phyloP scores from a whole-genome alignment of 2,113 vertebrate genomes.

The Platycercus adscitus region DNA sequence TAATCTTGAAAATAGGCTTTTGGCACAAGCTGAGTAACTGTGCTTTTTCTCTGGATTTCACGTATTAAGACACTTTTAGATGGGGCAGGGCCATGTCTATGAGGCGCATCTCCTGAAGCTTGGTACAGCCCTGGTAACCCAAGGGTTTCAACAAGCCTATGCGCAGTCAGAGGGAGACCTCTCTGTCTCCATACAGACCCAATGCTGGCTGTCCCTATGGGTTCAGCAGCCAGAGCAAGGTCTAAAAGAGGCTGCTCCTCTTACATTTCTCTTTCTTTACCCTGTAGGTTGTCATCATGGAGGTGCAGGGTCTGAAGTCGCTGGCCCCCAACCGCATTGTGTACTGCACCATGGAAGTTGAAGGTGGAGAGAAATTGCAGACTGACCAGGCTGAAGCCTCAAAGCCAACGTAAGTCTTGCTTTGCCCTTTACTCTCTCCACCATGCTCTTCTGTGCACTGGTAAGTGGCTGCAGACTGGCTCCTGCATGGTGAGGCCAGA shows the following conservation, averaged over 20 bases:
- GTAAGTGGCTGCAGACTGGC: neutral
- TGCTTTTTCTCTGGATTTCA: neutral
- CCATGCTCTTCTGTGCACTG: neutral
- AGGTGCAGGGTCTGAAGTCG: constrained; percentile 95
- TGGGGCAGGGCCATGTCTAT: neutral
- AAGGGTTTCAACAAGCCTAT: neutral
- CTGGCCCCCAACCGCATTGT: constrained; percentile 97
- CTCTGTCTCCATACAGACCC: neutral
- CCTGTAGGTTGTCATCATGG: constrained; percentile 94
- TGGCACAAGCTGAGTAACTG: neutral
- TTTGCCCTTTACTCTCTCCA: neutral
- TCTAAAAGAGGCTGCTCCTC: neutral
- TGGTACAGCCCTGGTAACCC: neutral
- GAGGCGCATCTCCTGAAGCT: neutral
- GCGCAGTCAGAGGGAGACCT: neutral
- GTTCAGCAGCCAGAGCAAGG: neutral
- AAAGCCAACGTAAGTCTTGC: constrained; percentile 90
- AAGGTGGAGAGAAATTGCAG: constrained; percentile 97
- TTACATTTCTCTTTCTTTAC: neutral
- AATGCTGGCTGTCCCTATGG: accelerated
- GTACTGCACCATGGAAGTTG: constrained; percentile 99
- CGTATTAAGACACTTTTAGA: neutral
- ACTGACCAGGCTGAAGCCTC: constrained; percentile 98
- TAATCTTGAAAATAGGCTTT: neutral
- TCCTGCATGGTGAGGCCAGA: neutral